Percentiles rank a stretch among this genome's conserved stretches.
Conservation (phyloP, 1,140 invertebrate genomes). For the Lordiphosa clarofinis region DNA sequence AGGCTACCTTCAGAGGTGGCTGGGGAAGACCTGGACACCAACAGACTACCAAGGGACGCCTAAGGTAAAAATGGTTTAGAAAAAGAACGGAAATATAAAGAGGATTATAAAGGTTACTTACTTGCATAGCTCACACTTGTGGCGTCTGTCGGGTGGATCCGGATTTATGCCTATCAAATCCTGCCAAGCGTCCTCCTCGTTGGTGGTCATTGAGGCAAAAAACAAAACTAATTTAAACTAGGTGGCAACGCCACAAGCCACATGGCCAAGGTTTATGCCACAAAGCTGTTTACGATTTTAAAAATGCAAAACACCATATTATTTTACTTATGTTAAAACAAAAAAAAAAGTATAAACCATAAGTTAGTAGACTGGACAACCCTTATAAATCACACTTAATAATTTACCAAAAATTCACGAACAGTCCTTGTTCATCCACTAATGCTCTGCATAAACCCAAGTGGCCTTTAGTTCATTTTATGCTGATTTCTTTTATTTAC, state of each 20-base stretch:
- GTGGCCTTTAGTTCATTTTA: conserved; percentile 10
- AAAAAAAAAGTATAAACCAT: no score
- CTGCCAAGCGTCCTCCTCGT: conserved; percentile 63
- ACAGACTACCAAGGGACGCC: conserved; percentile 91
- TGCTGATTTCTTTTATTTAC: conserved; percentile 34
- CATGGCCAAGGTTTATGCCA: conserved; percentile 19
- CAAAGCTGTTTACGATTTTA: no score
- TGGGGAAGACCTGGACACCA: conserved; percentile 91
- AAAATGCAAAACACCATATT: no score
- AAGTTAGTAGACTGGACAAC: no score
- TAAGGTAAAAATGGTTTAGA: conserved; percentile 65
- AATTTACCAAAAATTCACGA: not conserved
- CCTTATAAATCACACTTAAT: not conserved
- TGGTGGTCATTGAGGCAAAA: conserved; percentile 51
- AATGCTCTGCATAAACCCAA: conserved; percentile 16
- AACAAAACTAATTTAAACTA: conserved; percentile 23
- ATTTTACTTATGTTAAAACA: no score
- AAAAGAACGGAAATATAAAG: no score
- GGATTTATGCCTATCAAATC: conserved; percentile 86
- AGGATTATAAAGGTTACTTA: conserved; percentile 76
- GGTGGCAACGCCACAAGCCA: conserved; percentile 42
- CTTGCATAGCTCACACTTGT: conserved; percentile 86
- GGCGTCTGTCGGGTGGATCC: conserved; percentile 86
- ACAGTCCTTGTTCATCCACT: not conserved
- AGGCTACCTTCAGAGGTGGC: conserved; percentile 84